These are phyloP conservation scores for Mystacornis crossleyi DNA, from an alignment of 2,113 vertebrate genomes.

Conservation along the genomic window DNA sequence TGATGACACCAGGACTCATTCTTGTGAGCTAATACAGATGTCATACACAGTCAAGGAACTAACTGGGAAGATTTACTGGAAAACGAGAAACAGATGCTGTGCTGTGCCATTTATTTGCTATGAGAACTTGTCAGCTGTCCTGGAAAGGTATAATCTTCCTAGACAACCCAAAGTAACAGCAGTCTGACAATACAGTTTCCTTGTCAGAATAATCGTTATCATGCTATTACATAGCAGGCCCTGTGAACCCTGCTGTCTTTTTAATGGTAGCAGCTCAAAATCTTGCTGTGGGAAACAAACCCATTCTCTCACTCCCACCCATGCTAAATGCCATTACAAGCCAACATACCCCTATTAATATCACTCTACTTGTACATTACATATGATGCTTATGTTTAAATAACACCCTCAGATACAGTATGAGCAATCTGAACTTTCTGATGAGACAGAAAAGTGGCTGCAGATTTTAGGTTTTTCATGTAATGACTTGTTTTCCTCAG, in stretches of 20 bases:
- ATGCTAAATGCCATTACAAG: constrained; percentile 20
- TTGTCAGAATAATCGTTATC: constrained; percentile 1
- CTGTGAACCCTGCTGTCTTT: constrained; percentile 15
- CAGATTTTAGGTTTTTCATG: neutral
- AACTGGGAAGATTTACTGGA: neutral
- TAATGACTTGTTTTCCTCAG: neutral
- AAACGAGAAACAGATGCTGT: neutral
- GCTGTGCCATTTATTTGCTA: neutral
- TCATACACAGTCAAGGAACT: neutral
- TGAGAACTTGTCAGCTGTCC: neutral
- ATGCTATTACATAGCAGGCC: neutral
- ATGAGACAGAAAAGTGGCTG: constrained; percentile 15
- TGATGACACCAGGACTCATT: neutral
- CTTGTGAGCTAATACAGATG: neutral
- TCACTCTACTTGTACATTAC: neutral
- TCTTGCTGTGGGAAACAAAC: neutral
- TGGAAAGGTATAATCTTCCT: constrained; percentile 45
- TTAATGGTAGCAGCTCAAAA: neutral
- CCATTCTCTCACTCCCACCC: constrained; percentile 6
- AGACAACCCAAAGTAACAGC: constrained; percentile 32
- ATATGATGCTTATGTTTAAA: constrained; percentile 27
- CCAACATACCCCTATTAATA: constrained; percentile 34
- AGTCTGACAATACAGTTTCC: constrained; percentile 4
- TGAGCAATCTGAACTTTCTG: constrained; percentile 39
- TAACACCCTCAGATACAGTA: constrained; percentile 11